phyloP scores from a whole-genome alignment of 1,140 invertebrate genomes.

The Eupeodes corollae region DNA sequence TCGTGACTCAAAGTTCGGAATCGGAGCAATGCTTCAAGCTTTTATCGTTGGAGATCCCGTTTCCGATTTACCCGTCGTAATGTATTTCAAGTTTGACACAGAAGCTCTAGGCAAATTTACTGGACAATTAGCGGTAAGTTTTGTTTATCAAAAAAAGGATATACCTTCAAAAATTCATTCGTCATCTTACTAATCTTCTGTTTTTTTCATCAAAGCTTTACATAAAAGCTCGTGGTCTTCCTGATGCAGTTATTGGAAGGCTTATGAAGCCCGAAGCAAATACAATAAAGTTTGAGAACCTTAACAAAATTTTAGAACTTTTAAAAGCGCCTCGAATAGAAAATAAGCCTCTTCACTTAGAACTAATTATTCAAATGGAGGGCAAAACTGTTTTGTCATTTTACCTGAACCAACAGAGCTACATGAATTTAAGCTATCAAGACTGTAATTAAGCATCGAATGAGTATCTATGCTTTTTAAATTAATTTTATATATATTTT shows the following conservation, averaged over 20 bases:
- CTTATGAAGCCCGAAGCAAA: constrained; percentile 33
- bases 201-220: constrained; percentile 42
- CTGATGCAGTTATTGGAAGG: constrained; percentile 29
- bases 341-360: constrained; percentile 42
- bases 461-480: constrained; percentile 5
- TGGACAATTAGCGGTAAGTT: constrained; percentile 44
- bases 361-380: constrained; percentile 46
- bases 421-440: constrained; percentile 36
- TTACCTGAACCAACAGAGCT: constrained; percentile 45
- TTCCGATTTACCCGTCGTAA: constrained; percentile 49
- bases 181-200: constrained; percentile 7
- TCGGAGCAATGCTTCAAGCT: constrained; percentile 47
- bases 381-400: constrained; percentile 46
- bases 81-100: constrained; percentile 46
- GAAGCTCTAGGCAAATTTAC: constrained; percentile 46
- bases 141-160: background rate
- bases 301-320: constrained; percentile 41
- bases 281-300: constrained; percentile 37
- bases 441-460: constrained; percentile 32
- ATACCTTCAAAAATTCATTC: constrained; percentile 2
- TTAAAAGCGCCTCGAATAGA: constrained; percentile 40
- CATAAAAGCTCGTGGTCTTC: constrained; percentile 44
- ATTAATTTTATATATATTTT: background rate
- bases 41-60: constrained; percentile 47
- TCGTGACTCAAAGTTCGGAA: constrained; percentile 46